Evolutionary conservation across 2,797 vertebrate genomes (phyloP).

Genomic region (Pseudochaenichthys georgianus): DNA sequence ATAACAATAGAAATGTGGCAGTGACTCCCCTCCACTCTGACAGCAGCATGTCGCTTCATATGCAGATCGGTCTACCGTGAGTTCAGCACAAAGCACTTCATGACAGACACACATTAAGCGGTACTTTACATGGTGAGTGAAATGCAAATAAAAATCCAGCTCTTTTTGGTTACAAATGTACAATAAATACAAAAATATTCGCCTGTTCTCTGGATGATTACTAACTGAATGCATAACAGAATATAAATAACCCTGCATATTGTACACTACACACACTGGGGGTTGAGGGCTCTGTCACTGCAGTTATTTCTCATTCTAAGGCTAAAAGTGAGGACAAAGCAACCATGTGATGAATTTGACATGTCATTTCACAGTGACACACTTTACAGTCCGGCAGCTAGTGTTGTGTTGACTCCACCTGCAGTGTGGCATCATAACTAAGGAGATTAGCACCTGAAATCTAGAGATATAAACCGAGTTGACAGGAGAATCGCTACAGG

Average conservation of each 20-base stretch:
- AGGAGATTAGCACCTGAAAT: slow-evolving; percentile 43
- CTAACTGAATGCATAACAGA: slow-evolving; percentile 35
- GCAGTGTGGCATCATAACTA: slow-evolving; percentile 3
- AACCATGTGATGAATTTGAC: slow-evolving; percentile 23
- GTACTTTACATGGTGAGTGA: slow-evolving; percentile 28
- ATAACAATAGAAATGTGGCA: slow-evolving; percentile 54
- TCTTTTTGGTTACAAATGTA: slow-evolving; percentile 79
- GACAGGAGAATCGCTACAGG: slow-evolving; percentile 1
- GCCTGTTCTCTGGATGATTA: slow-evolving; percentile 41
- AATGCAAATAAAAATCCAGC: slow-evolving; percentile 68
- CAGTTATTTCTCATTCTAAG: slow-evolving; percentile 49
- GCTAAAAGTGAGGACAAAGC: slow-evolving; percentile 58
- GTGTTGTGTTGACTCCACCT: slow-evolving; percentile 11
- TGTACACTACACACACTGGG: slow-evolving; percentile 41
- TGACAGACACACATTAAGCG: slow-evolving; percentile 41
- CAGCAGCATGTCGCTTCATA: slow-evolving; percentile 50
- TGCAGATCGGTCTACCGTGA: slow-evolving; percentile 26
- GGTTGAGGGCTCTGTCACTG: slow-evolving; percentile 4
- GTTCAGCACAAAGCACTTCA: slow-evolving; percentile 56
- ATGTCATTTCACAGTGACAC: background rate
- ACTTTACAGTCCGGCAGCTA: slow-evolving; percentile 14
- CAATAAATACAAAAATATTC: slow-evolving; percentile 84
- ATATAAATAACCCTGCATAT: slow-evolving; percentile 30
- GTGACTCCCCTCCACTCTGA: slow-evolving; percentile 35
- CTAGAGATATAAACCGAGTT: slow-evolving; percentile 25